Base-by-base conservation (phyloP, 2,113 vertebrate genomes). In the Scytalopus superciliaris region DNA sequence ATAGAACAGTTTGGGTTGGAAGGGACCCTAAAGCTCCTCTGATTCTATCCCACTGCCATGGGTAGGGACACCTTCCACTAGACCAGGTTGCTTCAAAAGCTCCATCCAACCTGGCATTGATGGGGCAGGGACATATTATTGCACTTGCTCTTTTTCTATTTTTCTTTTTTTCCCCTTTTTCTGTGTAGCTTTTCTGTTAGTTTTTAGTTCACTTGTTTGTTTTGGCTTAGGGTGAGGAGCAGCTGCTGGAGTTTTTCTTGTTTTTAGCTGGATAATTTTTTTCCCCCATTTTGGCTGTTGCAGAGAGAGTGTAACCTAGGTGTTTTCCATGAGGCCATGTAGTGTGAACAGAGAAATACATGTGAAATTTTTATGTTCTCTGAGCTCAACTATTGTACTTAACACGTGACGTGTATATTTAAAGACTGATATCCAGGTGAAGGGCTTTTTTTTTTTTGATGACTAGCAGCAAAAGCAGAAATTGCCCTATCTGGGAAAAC, bases 151-250 rank as follows among this genome's bases (percentile, higher is more conserved):
- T 24, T 28, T 47, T 53, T 17, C 6, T 24, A 52, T 33, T 42
- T 13, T 24, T 19, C 39, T 62, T 17, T 5, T 24, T 55, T 33
- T 35, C 17, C 2, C 7, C 35, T 59, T 11, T n/a, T 92, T 90
- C 56, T 76, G 70, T 16, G 14, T 62, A 27, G 74, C 6, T 55
- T 89, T 96, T 60, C 21, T 67, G 49, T 68, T 86, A 53, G 45
- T 66, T 93, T 91, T 81, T 57, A 74, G 21, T 60, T 80, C 62
- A 28, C 17, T 88, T 92, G 44, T 35, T 89, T 84, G 42, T 87
- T 94, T 93, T 85, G 88, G 78, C 82, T 93, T 79, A 69, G 66
- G 40, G 31, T 96, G 77, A 84, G 42, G 64, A 93, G 80, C 89
- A 92, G 94, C 88, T 94, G 86, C 42, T 78, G 56, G 30, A 31